phyloP scores from a whole-genome alignment of 2,797 vertebrate genomes.

The Falco berigora region DNA sequence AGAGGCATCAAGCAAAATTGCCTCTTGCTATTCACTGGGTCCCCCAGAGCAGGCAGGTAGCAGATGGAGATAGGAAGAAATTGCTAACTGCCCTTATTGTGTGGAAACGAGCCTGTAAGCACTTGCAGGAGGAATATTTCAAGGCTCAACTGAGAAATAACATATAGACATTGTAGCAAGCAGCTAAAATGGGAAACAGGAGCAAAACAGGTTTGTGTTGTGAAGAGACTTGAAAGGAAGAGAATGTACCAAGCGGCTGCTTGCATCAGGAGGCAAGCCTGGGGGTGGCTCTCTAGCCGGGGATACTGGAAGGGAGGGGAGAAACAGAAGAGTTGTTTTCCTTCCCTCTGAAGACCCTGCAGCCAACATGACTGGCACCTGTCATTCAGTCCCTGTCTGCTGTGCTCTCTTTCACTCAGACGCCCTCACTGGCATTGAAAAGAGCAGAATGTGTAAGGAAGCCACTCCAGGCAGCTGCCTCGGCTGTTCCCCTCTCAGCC shows the following conservation, averaged over 20 bases:
- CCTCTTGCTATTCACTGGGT: conserved; percentile 9
- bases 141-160: conserved; percentile 21
- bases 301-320: too few species aligned
- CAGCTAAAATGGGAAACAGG: neutral
- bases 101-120: conserved; percentile 18
- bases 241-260: neutral
- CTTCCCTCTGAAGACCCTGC: neutral
- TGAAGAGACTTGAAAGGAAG: neutral
- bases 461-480: neutral
- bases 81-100: conserved; percentile 21
- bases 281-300: neutral
- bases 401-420: neutral
- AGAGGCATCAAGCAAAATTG: conserved; percentile 27
- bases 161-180: neutral
- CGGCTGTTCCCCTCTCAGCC: neutral
- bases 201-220: neutral
- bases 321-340: neutral
- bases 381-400: neutral
- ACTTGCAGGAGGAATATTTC: neutral
- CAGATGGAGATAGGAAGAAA: conserved; percentile 41
- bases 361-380: neutral
- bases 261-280: neutral
- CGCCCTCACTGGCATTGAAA: neutral
- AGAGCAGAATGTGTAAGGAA: conserved; percentile 21
- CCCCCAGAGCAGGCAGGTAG: conserved; percentile 36